Base-by-base conservation (phyloP, 2,888 invertebrate genomes). In the Cephus spinipes region DNA sequence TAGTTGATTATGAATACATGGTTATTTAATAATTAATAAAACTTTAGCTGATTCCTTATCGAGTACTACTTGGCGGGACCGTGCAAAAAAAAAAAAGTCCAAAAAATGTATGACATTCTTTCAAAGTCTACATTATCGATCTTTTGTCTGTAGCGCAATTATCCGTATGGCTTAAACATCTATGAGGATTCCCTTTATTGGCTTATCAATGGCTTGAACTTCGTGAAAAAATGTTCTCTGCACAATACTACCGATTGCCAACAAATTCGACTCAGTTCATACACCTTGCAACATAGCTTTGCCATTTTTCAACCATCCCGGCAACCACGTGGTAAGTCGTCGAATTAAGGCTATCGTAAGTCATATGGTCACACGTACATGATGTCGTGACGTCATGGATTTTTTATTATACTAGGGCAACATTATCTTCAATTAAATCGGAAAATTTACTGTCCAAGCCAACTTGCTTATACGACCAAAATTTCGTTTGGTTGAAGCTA, bases 161-260 rank as follows among this genome's bases (percentile, higher is more conserved):
- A 55, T 1, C 23, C 55, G 9, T 55, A 23, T 23, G 55, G 94
- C 0, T 89, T 97, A 33, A 94, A 94, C 9, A 92, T 97, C 73
- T 96, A 95, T 89, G 97, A 97, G 88, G 95, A 96, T 89, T 93
- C 95, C 82, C 92, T 97, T 1, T 98, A 96, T 90, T 97, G 96
- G 93, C 90, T 95, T 0, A 93, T 92, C 6, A 92, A 92, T 0
- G 93, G 93, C 74, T 90, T 93, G 1, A 93, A 93, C 73, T 92
- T 93, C 33, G 92, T 96, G 40, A 92, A 92, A 31, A 94, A 94
- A 78, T 96, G 95, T 85, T 91, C 92, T n/a, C 90, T 95, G 68
- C 94, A 92, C 82, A 94, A 93, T 0, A 79, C 88, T 11, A 92
- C 90, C 40, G 86, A 84, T 1, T 95, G 95, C 85, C 88, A 90